Evolutionary conservation across 2,888 invertebrate species (phyloP).

Genomic region (Rhorus exstirpatorius): DNA sequence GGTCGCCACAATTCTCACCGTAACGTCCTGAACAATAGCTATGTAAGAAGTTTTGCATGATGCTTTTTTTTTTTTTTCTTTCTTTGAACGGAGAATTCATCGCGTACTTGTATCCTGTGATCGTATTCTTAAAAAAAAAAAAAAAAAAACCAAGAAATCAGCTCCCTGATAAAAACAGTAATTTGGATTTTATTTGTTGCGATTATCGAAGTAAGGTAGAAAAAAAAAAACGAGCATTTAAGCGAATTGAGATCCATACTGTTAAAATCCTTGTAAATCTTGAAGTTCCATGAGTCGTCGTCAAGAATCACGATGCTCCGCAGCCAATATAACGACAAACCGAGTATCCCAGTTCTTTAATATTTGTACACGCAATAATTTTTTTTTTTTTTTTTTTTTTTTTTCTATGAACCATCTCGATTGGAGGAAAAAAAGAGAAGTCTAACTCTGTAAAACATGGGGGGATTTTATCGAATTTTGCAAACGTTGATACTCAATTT

Average conservation of each 20-base stretch:
- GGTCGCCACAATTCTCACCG: slow-evolving; percentile 84
- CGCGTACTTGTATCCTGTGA: slow-evolving; percentile 77
- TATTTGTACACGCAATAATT: slow-evolving; percentile 50
- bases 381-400: no score
- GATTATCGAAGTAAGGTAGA: neutral
- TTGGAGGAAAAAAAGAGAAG: slow-evolving; percentile 74
- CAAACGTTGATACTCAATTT: slow-evolving; percentile 78
- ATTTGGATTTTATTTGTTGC: slow-evolving; percentile 44
- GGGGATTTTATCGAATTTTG: slow-evolving; percentile 37
- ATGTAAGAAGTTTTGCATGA: slow-evolving; percentile 46
- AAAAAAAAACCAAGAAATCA: no score
- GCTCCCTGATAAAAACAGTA: slow-evolving; percentile 9
- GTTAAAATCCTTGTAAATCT: slow-evolving; percentile 28
- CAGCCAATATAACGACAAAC: slow-evolving; percentile 76
- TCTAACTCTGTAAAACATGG: slow-evolving; percentile 8
- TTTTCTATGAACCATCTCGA: slow-evolving; percentile 78
- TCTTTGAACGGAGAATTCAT: slow-evolving; percentile 51
- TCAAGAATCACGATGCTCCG: slow-evolving; percentile 67
- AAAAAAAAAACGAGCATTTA: neutral
- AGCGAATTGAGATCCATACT: slow-evolving; percentile 2
- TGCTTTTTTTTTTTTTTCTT: slow-evolving; percentile 38
- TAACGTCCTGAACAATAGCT: slow-evolving; percentile 81
- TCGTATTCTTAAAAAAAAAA: slow-evolving; percentile 73
- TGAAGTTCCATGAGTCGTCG: slow-evolving; percentile 34
- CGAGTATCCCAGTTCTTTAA: slow-evolving; percentile 75